Base-by-base conservation (phyloP, 2,888 invertebrate genomes). In the Allolobophora icterica region DNA sequence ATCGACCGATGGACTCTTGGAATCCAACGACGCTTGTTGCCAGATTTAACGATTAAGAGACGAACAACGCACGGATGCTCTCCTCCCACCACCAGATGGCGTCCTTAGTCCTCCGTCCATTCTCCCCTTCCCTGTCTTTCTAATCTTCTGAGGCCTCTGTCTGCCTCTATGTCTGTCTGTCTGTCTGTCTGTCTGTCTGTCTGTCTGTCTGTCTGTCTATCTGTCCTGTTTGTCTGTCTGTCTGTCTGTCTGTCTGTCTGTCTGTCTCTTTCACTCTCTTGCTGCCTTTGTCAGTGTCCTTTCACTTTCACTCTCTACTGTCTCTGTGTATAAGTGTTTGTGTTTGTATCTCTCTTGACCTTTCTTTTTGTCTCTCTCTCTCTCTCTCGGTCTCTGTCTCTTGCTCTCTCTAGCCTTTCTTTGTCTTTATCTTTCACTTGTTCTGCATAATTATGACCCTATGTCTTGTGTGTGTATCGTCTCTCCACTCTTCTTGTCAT, bases 211-310 rank as follows among this genome's bases (percentile, higher is more conserved):
- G n/a, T n/a, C n/a, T n/a, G n/a, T n/a, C n/a, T n/a, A n/a, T n/a
- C n/a, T n/a, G n/a, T 4, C 13, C 71, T 71, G 19, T 71, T 13
- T n/a, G n/a, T n/a, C 71, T 71, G 1, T 89, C 34, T 89, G n/a
- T n/a, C 89, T n/a, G n/a, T 38, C 89, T 89, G 30, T 40, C 3
- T n/a, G 19, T 89, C 30, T 89, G 40, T 89, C 89, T 89, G n/a
- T n/a, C n/a, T n/a, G n/a, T n/a, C n/a, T n/a, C n/a, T n/a, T n/a
- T n/a, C n/a, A n/a, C n/a, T n/a, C n/a, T n/a, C n/a, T n/a, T n/a
- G n/a, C n/a, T n/a, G n/a, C n/a, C n/a, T n/a, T n/a, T n/a, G n/a
- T n/a, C n/a, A n/a, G n/a, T n/a, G n/a, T n/a, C n/a, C n/a, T n/a
- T n/a, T n/a, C n/a, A n/a, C n/a, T n/a, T n/a, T 89, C 89, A 24